These are phyloP conservation scores for Venustoraphidia nigricollis DNA, from an alignment of 2,888 invertebrate genomes.

Conservation along the genomic window DNA sequence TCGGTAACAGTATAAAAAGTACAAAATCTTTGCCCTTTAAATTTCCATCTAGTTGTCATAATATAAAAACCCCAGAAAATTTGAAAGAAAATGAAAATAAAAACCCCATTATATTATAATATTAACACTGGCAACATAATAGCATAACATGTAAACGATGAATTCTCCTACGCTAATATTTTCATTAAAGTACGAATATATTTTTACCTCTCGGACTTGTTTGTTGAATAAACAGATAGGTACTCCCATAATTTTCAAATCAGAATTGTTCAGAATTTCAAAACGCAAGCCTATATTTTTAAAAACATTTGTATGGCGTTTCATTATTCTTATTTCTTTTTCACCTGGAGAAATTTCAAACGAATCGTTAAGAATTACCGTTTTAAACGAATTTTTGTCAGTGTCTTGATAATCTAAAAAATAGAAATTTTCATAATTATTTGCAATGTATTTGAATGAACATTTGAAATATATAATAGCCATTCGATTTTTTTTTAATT, in stretches of 20 bases:
- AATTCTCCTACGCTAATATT: background rate
- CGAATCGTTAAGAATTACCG: constrained; percentile 10
- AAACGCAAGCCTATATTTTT: constrained; percentile 40
- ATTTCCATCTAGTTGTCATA: too few relatives aligned
- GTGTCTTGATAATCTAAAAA: background rate
- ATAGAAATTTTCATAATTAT: background rate
- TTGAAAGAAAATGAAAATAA: background rate
- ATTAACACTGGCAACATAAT: too few relatives aligned
- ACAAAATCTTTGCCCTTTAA: too few relatives aligned
- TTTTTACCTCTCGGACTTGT: constrained; percentile 34
- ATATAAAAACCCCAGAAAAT: too few relatives aligned
- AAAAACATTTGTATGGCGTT: constrained; percentile 37
- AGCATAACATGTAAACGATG: too few relatives aligned
- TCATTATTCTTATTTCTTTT: constrained; percentile 35
- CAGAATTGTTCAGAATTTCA: constrained; percentile 25
- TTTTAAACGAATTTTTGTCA: constrained; percentile 8
- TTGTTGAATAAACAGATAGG: constrained; percentile 48
- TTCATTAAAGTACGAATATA: constrained; percentile 3
- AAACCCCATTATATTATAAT: background rate
- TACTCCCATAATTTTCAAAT: constrained; percentile 33
- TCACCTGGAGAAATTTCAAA: constrained; percentile 19
- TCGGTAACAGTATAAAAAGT: too few relatives aligned
- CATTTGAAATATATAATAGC: background rate
- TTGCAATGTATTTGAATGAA: background rate
- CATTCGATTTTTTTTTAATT: background rate